These are phyloP conservation scores for Circaetus cinerascens DNA, from an alignment of 2,113 vertebrate species.

Conservation along the genomic window DNA sequence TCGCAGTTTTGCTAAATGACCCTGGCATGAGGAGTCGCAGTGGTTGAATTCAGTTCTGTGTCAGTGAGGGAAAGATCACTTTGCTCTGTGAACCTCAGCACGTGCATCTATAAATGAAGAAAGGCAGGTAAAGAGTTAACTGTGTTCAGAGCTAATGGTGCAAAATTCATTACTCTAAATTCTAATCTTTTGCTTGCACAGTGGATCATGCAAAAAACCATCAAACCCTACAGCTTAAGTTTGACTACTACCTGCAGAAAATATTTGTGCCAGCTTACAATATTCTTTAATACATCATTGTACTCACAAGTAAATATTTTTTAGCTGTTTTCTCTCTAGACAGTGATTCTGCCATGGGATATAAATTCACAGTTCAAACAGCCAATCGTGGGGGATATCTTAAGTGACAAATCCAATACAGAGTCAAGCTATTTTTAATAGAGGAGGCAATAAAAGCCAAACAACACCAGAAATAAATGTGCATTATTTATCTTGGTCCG, in stretches of 20 bases:
- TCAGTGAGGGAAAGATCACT: background rate
- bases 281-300: background rate
- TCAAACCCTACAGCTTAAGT: background rate
- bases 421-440: background rate
- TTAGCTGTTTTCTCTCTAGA: background rate
- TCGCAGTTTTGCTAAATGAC: background rate
- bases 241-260: background rate
- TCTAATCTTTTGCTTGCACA: background rate
- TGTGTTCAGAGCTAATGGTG: background rate
- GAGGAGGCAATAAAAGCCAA: background rate
- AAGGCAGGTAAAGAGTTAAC: background rate
- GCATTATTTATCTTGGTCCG: background rate
- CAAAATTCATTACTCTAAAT: background rate
- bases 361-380: background rate
- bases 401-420: background rate
- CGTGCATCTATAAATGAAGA: background rate
- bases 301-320: background rate
- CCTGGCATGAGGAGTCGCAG: fast-evolving
- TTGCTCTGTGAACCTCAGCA: background rate
- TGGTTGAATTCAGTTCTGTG: background rate
- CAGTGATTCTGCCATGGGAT: background rate
- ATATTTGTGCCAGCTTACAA: background rate
- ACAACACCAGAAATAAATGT: background rate
- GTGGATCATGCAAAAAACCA: background rate
- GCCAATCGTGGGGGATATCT: background rate